Evolutionary conservation across 2,113 vertebrate species (phyloP).

Genomic region (Carassius auratus): DNA sequence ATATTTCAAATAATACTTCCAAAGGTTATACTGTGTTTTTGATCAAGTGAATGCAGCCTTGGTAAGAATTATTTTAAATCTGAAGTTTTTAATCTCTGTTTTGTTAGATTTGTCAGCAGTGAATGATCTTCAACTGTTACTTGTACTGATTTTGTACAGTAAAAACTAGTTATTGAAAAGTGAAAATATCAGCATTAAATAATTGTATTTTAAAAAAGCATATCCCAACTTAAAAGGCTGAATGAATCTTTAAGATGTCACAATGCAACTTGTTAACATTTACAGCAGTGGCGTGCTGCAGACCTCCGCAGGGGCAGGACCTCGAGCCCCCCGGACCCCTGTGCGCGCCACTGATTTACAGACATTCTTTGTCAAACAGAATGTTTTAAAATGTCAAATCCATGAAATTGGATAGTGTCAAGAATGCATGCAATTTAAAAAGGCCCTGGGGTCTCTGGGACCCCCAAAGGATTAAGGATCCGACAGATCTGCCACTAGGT

Average conservation of each 20-base stretch:
- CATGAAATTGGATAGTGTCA: constrained; percentile 4
- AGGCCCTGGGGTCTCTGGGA: background rate
- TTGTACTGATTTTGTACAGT: background rate
- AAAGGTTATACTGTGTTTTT: background rate
- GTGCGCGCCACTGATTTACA: background rate
- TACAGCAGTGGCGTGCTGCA: no score
- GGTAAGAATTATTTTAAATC: background rate
- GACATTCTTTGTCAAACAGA: background rate
- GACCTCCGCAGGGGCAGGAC: no score
- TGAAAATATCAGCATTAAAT: background rate
- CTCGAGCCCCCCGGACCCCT: no score
- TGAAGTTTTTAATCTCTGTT: background rate
- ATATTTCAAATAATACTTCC: background rate
- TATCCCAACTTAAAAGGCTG: background rate
- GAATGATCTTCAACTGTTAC: background rate
- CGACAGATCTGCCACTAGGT: constrained; percentile 14
- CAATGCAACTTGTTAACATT: background rate
- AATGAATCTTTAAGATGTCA: background rate
- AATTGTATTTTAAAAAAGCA: no score
- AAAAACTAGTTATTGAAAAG: background rate
- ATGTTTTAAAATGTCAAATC: background rate
- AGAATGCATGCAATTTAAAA: background rate
- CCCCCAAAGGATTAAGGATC: background rate
- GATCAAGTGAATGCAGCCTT: background rate
- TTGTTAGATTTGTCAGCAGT: background rate